phyloP scores from a whole-genome alignment of 2,113 vertebrate genomes.

The Cercocebus atys region DNA sequence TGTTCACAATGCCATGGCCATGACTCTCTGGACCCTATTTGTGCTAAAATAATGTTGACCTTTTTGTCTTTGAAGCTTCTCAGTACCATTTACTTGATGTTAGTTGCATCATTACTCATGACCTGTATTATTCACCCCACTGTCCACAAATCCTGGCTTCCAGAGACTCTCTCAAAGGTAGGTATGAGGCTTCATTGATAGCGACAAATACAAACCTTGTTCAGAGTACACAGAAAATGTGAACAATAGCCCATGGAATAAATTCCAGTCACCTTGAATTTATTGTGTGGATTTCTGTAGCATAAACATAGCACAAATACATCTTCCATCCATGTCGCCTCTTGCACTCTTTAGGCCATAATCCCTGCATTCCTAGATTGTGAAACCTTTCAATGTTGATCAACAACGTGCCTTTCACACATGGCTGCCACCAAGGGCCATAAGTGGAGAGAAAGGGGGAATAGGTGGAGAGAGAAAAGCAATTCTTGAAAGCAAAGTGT shows the following conservation, averaged over 20 bases:
- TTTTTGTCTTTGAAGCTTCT: neutral
- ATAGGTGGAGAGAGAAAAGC: neutral
- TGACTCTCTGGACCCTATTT: neutral
- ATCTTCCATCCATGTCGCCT: neutral
- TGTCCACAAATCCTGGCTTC: neutral
- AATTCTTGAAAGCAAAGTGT: neutral
- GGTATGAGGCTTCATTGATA: neutral
- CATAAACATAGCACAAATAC: neutral
- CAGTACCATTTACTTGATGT: neutral
- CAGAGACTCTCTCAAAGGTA: neutral
- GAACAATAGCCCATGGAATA: neutral
- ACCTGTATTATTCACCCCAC: fast-evolving
- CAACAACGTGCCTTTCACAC: neutral
- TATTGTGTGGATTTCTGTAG: neutral
- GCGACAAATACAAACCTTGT: neutral
- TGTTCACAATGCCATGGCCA: neutral
- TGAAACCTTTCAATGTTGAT: neutral
- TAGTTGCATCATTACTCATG: neutral
- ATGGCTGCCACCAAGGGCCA: neutral
- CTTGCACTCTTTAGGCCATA: neutral
- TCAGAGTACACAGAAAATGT: neutral
- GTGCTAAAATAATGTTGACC: neutral
- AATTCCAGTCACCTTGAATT: neutral
- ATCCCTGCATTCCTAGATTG: neutral
- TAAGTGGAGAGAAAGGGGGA: no score